Base-by-base conservation (phyloP, 2,113 vertebrate species). In the Myiagra hebetior region DNA sequence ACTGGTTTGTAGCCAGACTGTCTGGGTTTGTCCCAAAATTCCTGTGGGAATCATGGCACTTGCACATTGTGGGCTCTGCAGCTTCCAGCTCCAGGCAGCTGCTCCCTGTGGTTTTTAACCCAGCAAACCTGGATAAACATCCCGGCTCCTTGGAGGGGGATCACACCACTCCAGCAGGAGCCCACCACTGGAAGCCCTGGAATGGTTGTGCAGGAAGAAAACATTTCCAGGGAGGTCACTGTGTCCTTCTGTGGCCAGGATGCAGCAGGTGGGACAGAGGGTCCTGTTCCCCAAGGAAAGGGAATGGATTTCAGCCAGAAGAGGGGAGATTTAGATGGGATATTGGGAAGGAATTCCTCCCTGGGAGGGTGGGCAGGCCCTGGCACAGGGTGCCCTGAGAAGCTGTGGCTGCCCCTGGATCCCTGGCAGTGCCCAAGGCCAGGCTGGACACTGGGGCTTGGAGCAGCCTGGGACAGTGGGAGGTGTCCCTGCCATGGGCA, bases 1-100 rank as follows among this genome's bases (percentile, higher is more conserved):
- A 65, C 92, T 80, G 85, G 78, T 97, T 95, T 90, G 21, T 15
- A 69, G 35, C 74, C 90, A 91, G 47, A 26, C 62, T 72, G 21
- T 30, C 78, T 79, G 62, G 44, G 89, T 95, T 60, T 93, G 74
- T 69, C 94, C 82, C 90, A 42, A 18, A 85, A 76, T 46, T 30
- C 81, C 69, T 79, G 21, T 37, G 88, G 41, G 53, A 93, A 76
- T 76, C 62, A 22, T 15, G 50, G 50, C 49, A 8, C 30, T 60
- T 37, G 37, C 10, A 7, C 44, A 15, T 2, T 2, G 19, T 39
- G 59, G 69, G 59, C n/a, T 74, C 55, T 80, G 33, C 47, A 74
- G 31, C 57, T 85, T 30, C 85, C 74, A 59, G 39, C 44, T 95
- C 35, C 60, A 59, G 72, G 62, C 44, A 64, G 56, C 49, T 63